A percentile compares a stretch with the other conserved stretches of the same genome.
These are phyloP conservation scores for Euphonia xanthogaster DNA, from an alignment of 2,797 vertebrate species.

Conservation along the genomic window DNA sequence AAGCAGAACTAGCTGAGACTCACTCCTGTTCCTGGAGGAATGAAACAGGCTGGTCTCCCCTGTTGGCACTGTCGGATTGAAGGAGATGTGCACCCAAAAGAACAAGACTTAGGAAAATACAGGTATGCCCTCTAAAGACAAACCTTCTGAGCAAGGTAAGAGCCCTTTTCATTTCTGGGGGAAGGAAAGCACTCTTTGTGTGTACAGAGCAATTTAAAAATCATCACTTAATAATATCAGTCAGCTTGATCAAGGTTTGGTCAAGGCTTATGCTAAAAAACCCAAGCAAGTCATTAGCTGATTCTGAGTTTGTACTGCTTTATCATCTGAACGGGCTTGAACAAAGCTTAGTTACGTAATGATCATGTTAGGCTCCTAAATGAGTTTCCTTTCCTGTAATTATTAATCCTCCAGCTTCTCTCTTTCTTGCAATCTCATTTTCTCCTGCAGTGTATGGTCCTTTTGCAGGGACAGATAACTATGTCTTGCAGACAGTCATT, in stretches of 20 bases:
- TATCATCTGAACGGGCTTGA: background rate
- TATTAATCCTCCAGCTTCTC: constrained; percentile 5
- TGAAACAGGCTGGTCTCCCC: background rate
- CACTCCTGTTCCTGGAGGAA: background rate
- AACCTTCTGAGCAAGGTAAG: background rate
- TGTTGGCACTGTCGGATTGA: accelerated
- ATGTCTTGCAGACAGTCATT: constrained; percentile 28
- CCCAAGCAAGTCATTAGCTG: background rate
- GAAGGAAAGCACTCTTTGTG: background rate
- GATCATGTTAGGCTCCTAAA: background rate
- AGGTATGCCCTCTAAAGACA: background rate
- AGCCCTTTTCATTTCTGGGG: background rate
- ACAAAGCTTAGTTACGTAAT: background rate
- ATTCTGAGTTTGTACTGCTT: background rate
- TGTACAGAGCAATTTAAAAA: background rate
- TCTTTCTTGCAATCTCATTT: constrained; percentile 38
- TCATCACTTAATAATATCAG: background rate
- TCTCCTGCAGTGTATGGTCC: background rate
- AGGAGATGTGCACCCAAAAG: background rate
- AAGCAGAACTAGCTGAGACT: background rate
- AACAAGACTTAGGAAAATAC: background rate
- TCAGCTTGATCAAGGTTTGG: background rate
- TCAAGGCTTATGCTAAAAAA: background rate
- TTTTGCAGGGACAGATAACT: constrained; percentile 17
- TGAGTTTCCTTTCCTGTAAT: constrained; percentile 48